phyloP scores from a whole-genome alignment of 23 tunicate genomes.

The Diplosoma virens region DNA sequence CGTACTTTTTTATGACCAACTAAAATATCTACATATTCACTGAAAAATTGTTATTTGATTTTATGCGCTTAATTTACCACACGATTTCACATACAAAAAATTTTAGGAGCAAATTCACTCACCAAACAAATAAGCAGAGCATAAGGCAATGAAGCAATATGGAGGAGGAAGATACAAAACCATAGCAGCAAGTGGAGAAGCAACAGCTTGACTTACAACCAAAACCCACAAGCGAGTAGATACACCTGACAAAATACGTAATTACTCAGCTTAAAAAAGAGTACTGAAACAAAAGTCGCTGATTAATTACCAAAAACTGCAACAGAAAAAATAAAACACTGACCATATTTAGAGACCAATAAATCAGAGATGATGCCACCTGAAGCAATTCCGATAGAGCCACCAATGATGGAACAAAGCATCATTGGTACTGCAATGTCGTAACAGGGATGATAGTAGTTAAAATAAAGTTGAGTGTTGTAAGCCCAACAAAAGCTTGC shows the following conservation, averaged over 20 bases:
- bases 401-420: conserved; percentile 83
- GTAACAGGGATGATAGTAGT: conserved; percentile 58
- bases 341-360: conserved; percentile 61
- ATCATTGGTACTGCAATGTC: conserved; percentile 71
- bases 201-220: conserved; percentile 69
- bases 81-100: too few relatives aligned
- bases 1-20: too few relatives aligned
- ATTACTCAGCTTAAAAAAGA: too few relatives aligned
- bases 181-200: conserved; percentile 80
- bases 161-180: conserved; percentile 78
- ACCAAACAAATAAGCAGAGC: conserved; percentile 76
- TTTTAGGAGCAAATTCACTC: too few relatives aligned
- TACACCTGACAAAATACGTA: conserved; percentile 64
- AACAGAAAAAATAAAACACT: too few relatives aligned
- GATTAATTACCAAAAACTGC: too few relatives aligned
- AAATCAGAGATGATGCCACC: conserved; percentile 88
- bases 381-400: conserved; percentile 77
- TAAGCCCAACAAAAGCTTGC: conserved; percentile 97
- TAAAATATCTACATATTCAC: too few relatives aligned
- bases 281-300: too few relatives aligned
- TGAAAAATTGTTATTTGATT: too few relatives aligned
- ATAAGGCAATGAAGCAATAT: conserved; percentile 74
- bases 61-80: too few relatives aligned
- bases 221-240: conserved; percentile 72
- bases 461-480: conserved; percentile 82